phyloP scores from a whole-genome alignment of 2,797 vertebrate species.

The Danio tinwini region DNA sequence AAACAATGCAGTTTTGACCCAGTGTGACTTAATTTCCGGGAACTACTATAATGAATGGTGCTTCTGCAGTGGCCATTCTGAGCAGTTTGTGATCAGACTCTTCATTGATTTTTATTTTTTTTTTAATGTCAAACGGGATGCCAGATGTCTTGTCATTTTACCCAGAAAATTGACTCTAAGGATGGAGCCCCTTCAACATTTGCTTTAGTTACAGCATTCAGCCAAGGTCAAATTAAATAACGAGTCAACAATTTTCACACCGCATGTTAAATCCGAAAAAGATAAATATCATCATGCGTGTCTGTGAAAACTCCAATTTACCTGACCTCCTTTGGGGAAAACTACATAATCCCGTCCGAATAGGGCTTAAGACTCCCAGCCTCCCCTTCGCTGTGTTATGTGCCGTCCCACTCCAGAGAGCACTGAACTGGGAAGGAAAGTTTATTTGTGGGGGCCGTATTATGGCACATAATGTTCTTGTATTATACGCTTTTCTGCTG shows the following conservation, averaged over 20 bases:
- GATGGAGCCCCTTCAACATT: not conserved
- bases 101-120: not conserved
- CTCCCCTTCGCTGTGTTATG: not conserved
- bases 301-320: not conserved
- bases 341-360: not conserved
- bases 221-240: not conserved
- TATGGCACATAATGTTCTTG: constrained; percentile 31
- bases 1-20: no score
- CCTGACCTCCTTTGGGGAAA: not conserved
- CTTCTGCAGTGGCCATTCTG: not conserved
- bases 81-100: not conserved
- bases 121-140: not conserved
- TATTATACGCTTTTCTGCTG: constrained; percentile 51
- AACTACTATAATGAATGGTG: not conserved
- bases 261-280: not conserved
- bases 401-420: not conserved
- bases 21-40: no score
- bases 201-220: not conserved
- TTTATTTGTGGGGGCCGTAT: constrained; percentile 48
- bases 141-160: not conserved
- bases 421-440: constrained; percentile 43
- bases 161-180: not conserved
- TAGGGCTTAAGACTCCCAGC: not conserved
- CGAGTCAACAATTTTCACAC: not conserved
- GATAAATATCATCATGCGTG: not conserved